Conservation (phyloP, 1,140 invertebrate species). For the Ericerus pela region DNA sequence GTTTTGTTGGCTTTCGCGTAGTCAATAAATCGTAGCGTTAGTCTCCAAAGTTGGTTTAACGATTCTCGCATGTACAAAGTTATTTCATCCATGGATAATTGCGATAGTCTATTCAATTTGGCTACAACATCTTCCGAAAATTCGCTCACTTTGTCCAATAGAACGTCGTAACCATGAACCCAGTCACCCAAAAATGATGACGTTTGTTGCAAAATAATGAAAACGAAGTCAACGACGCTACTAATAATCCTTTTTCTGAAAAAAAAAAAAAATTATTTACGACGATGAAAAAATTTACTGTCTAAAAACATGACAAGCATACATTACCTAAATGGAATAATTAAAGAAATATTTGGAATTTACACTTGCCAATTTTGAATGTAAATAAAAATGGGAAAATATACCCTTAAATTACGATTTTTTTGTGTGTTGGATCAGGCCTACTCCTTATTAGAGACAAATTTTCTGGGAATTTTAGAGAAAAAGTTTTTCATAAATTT, state of each 20-base stretch:
- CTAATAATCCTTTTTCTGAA: background rate
- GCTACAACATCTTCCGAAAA: background rate
- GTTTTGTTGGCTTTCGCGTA: background rate
- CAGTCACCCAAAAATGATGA: background rate
- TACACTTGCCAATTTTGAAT: no score
- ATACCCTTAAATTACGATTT: no score
- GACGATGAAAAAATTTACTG: no score
- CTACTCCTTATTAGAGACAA: no score
- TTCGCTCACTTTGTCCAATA: background rate
- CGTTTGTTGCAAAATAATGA: background rate
- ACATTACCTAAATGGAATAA: no score
- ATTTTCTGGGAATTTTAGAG: no score
- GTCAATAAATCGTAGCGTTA: background rate
- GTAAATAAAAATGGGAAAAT: no score
- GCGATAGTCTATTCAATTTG: background rate
- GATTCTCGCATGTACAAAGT: background rate
- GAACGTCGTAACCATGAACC: background rate
- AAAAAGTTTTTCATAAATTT: no score
- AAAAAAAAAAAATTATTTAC: background rate
- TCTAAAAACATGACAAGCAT: no score
- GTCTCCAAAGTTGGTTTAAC: background rate
- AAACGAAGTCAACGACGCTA: background rate
- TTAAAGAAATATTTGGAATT: no score
- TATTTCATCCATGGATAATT: background rate
- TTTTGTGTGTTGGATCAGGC: no score